These are phyloP conservation scores for Galerucella calmariensis DNA, from an alignment of 2,888 invertebrate genomes.

Conservation along the genomic window DNA sequence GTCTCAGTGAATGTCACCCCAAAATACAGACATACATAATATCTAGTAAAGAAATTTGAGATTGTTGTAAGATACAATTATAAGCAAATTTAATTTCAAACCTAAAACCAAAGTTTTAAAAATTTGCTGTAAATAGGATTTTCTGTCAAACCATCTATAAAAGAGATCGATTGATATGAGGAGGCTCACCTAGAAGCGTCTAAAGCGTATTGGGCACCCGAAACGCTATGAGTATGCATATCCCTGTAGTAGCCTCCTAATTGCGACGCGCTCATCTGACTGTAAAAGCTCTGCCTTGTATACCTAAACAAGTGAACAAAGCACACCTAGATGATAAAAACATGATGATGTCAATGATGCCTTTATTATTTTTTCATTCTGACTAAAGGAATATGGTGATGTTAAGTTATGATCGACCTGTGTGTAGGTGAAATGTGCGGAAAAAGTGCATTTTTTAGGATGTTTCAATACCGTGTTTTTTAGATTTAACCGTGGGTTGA, in stretches of 20 bases:
- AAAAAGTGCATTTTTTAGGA: not conserved
- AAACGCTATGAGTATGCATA: slow-evolving; percentile 60
- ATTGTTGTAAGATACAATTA: too few relatives aligned
- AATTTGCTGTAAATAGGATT: not conserved
- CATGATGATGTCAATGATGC: slow-evolving; percentile 22
- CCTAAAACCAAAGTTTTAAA: too few relatives aligned
- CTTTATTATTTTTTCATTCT: not conserved
- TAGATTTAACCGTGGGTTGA: not conserved
- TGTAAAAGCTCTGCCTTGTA: slow-evolving; percentile 65
- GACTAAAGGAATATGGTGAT: slow-evolving; percentile 19
- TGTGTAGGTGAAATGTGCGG: slow-evolving; percentile 7
- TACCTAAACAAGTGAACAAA: slow-evolving; percentile 61
- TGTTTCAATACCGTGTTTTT: not conserved
- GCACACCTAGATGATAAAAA: slow-evolving; percentile 45
- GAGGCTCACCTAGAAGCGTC: slow-evolving; percentile 64
- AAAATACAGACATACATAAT: too few relatives aligned
- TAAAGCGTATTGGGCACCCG: slow-evolving; percentile 62
- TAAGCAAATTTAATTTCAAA: too few relatives aligned
- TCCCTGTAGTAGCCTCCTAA: slow-evolving; percentile 64
- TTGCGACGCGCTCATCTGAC: slow-evolving; percentile 60
- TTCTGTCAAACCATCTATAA: slow-evolving; percentile 1
- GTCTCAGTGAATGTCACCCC: too few relatives aligned
- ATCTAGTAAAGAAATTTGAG: too few relatives aligned
- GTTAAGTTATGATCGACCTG: slow-evolving; percentile 20
- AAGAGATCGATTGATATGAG: slow-evolving; percentile 20